phyloP scores from a whole-genome alignment of 2,113 vertebrate genomes.

The Callaeas wilsoni region DNA sequence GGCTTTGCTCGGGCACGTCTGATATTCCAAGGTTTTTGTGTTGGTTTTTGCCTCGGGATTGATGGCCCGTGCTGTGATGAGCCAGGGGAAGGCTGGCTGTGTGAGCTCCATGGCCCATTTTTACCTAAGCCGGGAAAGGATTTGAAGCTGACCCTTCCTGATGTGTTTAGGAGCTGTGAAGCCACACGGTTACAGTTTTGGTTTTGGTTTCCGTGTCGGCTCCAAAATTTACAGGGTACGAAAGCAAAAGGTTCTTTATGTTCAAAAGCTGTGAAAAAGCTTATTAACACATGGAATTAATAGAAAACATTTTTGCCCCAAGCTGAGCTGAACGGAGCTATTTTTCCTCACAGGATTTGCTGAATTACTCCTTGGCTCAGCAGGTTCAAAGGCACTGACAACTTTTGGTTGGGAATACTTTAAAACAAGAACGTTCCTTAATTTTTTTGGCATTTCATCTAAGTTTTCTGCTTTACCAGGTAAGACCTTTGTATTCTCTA shows the following conservation, averaged over 20 bases:
- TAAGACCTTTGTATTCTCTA: neutral
- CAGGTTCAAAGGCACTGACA: neutral
- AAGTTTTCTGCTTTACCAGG: neutral
- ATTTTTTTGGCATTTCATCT: neutral
- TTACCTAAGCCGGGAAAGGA: neutral
- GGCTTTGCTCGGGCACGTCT: neutral
- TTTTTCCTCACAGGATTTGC: neutral
- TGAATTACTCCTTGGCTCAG: neutral
- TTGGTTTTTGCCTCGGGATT: neutral
- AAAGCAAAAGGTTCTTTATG: conserved; percentile 38
- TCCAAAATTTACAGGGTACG: neutral
- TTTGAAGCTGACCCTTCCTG: conserved; percentile 2
- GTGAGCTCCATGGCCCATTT: neutral
- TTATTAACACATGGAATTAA: conserved; percentile 15
- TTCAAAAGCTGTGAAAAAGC: conserved; percentile 15
- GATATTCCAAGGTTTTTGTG: neutral
- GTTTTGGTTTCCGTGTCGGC: neutral
- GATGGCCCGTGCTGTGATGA: neutral
- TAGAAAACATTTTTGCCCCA: neutral
- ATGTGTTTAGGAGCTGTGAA: conserved; percentile 15
- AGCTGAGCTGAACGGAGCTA: neutral
- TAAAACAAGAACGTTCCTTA: neutral
- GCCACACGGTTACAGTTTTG: neutral
- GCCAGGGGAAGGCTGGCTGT: neutral
- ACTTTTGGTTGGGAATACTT: neutral